phyloP scores from a whole-genome alignment of 1,140 invertebrate species.

The Neodiprion virginianus region DNA sequence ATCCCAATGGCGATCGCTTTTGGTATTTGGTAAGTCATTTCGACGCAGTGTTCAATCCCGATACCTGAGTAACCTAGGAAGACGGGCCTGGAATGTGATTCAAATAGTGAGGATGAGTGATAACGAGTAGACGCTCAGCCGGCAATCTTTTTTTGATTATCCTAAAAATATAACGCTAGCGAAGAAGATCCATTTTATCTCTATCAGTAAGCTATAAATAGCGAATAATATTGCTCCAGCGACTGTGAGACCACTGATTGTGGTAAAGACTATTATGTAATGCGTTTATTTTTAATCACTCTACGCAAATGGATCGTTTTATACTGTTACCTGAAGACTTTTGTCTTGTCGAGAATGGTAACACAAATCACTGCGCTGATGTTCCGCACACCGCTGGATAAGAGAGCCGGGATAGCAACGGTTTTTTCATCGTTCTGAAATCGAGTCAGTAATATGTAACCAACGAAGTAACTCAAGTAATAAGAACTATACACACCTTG shows the following conservation, averaged over 20 bases:
- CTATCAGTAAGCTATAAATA: conserved; percentile 59
- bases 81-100: conserved; percentile 63
- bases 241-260: conserved; percentile 67
- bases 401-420: neutral
- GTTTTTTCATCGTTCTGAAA: too few species aligned
- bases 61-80: conserved; percentile 74
- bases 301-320: neutral
- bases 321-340: neutral
- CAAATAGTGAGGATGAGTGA: conserved; percentile 11
- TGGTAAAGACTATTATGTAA: conserved; percentile 63
- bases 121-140: too few species aligned
- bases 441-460: too few species aligned
- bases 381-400: neutral
- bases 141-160: conserved; percentile 16
- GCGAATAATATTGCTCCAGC: conserved; percentile 69
- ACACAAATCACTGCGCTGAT: neutral
- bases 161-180: conserved; percentile 30
- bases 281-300: neutral
- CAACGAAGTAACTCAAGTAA: too few species aligned
- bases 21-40: conserved; percentile 74
- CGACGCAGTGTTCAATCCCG: conserved; percentile 75
- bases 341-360: neutral
- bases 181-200: conserved; percentile 36
- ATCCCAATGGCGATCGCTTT: conserved; percentile 70
- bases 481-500: neutral